phyloP scores from a whole-genome alignment of 2,797 vertebrate species.

The Allobates femoralis region DNA sequence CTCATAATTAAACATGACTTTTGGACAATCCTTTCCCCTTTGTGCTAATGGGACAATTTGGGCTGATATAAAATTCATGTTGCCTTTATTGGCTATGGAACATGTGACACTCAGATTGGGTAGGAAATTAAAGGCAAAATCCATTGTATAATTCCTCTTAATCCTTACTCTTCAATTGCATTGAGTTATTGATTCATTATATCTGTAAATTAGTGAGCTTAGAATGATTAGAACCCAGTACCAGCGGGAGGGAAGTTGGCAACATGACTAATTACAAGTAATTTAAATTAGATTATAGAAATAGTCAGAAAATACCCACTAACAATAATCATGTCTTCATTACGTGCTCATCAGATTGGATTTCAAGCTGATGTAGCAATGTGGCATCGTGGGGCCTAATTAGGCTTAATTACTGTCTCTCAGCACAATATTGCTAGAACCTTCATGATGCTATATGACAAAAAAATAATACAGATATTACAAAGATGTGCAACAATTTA shows the following conservation, averaged over 20 bases:
- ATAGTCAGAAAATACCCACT: neutral
- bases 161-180: neutral
- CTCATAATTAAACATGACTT: neutral
- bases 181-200: neutral
- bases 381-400: neutral
- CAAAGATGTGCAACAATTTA: neutral
- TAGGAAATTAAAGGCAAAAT: neutral
- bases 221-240: constrained; percentile 5
- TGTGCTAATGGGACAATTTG: neutral
- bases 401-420: neutral
- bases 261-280: neutral
- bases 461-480: neutral
- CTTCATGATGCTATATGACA: neutral
- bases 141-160: neutral
- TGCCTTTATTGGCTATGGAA: neutral
- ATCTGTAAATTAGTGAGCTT: constrained; percentile 5
- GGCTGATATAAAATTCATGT: neutral
- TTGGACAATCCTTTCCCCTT: neutral
- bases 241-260: neutral
- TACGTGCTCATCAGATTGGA: neutral
- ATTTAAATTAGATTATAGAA: constrained; percentile 25
- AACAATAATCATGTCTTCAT: constrained; percentile 8
- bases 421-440: neutral
- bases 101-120: neutral
- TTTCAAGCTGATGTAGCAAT: neutral